Conservation (phyloP, 2,888 invertebrate species). For the Andrena bucephala region DNA sequence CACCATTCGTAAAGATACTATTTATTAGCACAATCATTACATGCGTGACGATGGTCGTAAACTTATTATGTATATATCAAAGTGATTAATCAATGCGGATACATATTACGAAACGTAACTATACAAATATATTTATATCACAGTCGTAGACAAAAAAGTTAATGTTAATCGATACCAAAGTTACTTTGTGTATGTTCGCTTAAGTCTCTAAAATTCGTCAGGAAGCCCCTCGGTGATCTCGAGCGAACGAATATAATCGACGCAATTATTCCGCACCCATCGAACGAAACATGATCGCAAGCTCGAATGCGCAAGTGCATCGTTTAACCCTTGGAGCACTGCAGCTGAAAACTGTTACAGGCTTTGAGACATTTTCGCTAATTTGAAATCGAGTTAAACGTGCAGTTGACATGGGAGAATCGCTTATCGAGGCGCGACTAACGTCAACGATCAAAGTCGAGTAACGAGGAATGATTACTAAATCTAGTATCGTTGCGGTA, state of each 20-base stretch:
- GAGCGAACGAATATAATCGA: constrained; percentile 24
- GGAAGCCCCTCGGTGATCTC: constrained; percentile 12
- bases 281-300: neutral
- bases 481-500: constrained; percentile 41
- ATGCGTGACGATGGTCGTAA: constrained; percentile 71
- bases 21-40: constrained; percentile 78
- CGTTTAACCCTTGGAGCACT: neutral
- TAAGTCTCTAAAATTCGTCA: constrained; percentile 44
- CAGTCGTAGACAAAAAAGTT: constrained; percentile 80
- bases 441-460: constrained; percentile 32
- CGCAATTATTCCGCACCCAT: constrained; percentile 10
- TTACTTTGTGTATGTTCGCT: constrained; percentile 37
- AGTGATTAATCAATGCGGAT: constrained; percentile 71
- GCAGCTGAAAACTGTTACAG: neutral
- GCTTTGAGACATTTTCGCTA: neutral
- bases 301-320: neutral
- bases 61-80: constrained; percentile 63
- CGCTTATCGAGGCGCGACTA: neutral
- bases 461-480: constrained; percentile 37
- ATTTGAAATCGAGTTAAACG: neutral
- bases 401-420: neutral
- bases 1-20: constrained; percentile 58
- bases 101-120: constrained; percentile 74
- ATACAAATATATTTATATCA: constrained; percentile 82
- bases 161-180: constrained; percentile 69